These are phyloP conservation scores for Scolopax bukidnonensis DNA, from an alignment of 2,797 vertebrate species.

Conservation along the genomic window DNA sequence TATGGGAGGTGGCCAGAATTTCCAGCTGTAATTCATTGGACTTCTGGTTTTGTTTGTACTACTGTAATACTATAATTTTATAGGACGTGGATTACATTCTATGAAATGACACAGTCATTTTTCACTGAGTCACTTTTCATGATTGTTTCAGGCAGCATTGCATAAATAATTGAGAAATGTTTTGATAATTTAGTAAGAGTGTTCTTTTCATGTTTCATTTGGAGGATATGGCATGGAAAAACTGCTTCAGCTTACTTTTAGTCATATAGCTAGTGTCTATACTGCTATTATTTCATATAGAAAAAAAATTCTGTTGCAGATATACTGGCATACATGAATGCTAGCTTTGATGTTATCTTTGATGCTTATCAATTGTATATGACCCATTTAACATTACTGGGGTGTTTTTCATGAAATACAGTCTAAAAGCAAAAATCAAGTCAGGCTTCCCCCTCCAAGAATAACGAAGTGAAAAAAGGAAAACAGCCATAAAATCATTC, in stretches of 20 bases:
- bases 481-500: not conserved
- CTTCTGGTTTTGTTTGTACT: not conserved
- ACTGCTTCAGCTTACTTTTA: not conserved
- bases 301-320: not conserved
- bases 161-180: conserved; percentile 5
- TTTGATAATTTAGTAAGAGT: not conserved
- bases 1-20: not conserved
- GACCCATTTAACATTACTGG: not conserved
- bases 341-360: not conserved
- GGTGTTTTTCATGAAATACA: not conserved
- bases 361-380: not conserved
- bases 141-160: not conserved
- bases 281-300: not conserved
- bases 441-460: not conserved
- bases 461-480: not conserved
- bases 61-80: not conserved
- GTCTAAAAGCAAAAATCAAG: not conserved
- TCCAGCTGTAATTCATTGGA: not conserved
- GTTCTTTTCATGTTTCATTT: not conserved
- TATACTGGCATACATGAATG: not conserved
- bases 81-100: not conserved
- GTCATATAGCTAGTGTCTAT: not conserved
- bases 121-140: not conserved
- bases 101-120: not conserved
- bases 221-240: not conserved